Conservation (phyloP, 2,888 invertebrate genomes). For the Macrosiphum euphorbiae region DNA sequence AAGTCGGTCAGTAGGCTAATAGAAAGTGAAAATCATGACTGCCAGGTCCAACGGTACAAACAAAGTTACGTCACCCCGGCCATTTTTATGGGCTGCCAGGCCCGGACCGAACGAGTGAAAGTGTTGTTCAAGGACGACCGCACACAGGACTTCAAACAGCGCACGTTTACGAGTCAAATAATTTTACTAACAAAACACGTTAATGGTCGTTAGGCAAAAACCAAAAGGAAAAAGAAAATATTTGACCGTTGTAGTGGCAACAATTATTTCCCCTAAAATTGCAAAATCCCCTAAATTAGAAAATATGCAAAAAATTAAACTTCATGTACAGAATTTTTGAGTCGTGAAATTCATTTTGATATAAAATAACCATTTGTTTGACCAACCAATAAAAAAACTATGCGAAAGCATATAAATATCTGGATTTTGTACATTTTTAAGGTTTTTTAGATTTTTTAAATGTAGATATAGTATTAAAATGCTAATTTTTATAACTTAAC, state of each 20-base stretch:
- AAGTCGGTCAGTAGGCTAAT: conserved; percentile 65
- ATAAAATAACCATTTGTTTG: not conserved
- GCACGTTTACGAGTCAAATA: conserved; percentile 50
- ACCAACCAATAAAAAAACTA: not conserved
- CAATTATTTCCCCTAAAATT: not conserved
- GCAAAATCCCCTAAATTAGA: not conserved
- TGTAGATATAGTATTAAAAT: not conserved
- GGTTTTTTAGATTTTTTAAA: not conserved
- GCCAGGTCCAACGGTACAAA: conserved; percentile 64
- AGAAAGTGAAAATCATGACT: conserved; percentile 65
- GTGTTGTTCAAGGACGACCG: conserved; percentile 64
- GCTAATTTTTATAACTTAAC: not conserved
- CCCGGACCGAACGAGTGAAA: conserved; percentile 63
- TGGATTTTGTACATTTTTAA: not conserved
- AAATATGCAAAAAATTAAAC: not conserved
- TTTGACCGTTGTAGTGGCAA: not conserved
- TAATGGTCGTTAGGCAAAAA: conserved; percentile 38
- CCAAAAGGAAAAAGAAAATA: conserved; percentile 48
- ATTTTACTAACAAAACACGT: conserved; percentile 59
- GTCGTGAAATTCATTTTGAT: not conserved
- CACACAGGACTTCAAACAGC: conserved; percentile 57
- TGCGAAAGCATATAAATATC: not conserved
- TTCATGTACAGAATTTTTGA: not conserved
- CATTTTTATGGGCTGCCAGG: conserved; percentile 64
- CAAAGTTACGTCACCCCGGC: conserved; percentile 62